Conservation (phyloP, 2,113 vertebrate species). For the Pelobates fuscus region DNA sequence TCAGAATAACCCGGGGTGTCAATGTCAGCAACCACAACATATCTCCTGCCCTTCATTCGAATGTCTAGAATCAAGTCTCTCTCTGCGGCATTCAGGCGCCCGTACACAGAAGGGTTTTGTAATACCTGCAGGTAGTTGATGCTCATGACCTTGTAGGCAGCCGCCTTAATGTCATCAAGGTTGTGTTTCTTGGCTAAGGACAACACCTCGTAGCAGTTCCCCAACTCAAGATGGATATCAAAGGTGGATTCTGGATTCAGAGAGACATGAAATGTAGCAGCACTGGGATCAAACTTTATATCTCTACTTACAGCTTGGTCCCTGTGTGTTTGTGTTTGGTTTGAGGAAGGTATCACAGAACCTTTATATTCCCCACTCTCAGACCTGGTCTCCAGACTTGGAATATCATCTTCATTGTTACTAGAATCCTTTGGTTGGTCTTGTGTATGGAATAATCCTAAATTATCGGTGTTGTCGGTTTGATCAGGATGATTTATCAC, state of each 20-base stretch:
- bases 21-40: constrained; percentile 77
- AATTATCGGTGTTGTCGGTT: not conserved
- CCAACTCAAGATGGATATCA: constrained; percentile 75
- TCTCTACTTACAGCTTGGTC: not conserved
- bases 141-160: constrained; percentile 83
- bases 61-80: constrained; percentile 75
- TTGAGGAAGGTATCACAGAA: not conserved
- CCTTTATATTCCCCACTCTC: not conserved
- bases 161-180: constrained; percentile 66
- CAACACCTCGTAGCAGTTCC: constrained; percentile 83
- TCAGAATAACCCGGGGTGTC: constrained; percentile 62
- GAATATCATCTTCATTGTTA: not conserved
- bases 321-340: not conserved
- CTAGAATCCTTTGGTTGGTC: not conserved
- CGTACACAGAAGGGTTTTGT: constrained; percentile 72
- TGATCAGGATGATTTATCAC: not conserved
- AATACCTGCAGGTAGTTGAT: constrained; percentile 89
- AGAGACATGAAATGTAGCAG: constrained; percentile 60
- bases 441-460: not conserved
- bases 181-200: constrained; percentile 73
- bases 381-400: not conserved
- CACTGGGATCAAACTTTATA: constrained; percentile 53
- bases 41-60: constrained; percentile 71
- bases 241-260: constrained; percentile 54
- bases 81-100: constrained; percentile 75